These are phyloP conservation scores for Falcaria lacertinaria DNA, from an alignment of 2,888 invertebrate genomes.

Conservation along the genomic window DNA sequence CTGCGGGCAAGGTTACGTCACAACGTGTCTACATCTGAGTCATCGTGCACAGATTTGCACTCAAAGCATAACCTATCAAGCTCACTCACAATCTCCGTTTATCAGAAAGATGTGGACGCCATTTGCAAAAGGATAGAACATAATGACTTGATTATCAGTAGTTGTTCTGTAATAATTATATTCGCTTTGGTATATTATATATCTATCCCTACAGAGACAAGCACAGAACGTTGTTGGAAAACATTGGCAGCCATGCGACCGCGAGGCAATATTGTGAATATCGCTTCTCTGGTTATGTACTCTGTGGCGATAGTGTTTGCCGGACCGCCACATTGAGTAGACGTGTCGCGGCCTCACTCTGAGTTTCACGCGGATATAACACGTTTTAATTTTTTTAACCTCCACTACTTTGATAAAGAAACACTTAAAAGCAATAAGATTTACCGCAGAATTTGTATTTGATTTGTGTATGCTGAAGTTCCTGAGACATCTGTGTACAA, in stretches of 20 bases:
- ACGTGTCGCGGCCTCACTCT: constrained; percentile 55
- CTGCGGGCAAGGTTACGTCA: constrained; percentile 49
- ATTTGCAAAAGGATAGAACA: too few species aligned
- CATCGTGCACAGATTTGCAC: constrained; percentile 11
- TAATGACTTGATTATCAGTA: too few species aligned
- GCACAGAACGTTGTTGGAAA: constrained; percentile 18
- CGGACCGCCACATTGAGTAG: constrained; percentile 40
- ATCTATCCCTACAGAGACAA: neutral
- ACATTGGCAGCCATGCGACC: constrained; percentile 14
- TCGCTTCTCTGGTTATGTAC: too few species aligned
- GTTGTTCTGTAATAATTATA: too few species aligned
- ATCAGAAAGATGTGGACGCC: too few species aligned
- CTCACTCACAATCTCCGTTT: too few species aligned
- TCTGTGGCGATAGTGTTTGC: constrained; percentile 63
- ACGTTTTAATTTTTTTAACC: too few species aligned
- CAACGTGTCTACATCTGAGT: constrained; percentile 10
- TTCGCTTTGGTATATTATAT: too few species aligned
- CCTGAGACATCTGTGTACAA: constrained; percentile 54
- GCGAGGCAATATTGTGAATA: constrained; percentile 29
- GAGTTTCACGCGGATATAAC: constrained; percentile 28
- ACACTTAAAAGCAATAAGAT: too few species aligned
- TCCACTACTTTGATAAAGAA: too few species aligned
- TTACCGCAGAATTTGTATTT: too few species aligned
- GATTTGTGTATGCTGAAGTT: constrained; percentile 54
- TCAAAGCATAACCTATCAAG: constrained; percentile 1